A percentile compares a stretch with the other conserved stretches of the same genome.
These are phyloP conservation scores for Zeugodacus cucurbitae DNA, from an alignment of 1,140 invertebrate genomes.

Conservation along the genomic window DNA sequence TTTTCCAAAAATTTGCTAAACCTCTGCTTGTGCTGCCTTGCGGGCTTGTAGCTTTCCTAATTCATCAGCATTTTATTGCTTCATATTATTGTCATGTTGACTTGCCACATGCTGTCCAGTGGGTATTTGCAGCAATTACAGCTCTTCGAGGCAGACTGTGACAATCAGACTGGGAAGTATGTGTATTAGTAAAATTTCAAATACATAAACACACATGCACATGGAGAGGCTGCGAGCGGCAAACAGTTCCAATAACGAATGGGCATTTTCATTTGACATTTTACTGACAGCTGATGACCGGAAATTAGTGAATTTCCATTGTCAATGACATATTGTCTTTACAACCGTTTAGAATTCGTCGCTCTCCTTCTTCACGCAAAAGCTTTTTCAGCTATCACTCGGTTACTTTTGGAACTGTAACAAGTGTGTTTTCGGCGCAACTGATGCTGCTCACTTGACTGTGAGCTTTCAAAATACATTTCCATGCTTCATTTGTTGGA, in stretches of 20 bases:
- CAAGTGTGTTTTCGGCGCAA: too few species aligned
- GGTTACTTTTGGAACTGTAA: too few species aligned
- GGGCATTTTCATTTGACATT: not conserved
- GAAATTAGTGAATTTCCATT: constrained; percentile 6
- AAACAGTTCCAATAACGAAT: not conserved
- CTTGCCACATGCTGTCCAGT: not conserved
- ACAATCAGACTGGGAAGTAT: not conserved
- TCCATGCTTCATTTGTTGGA: too few species aligned
- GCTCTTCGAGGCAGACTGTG: not conserved
- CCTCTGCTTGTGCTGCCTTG: not conserved
- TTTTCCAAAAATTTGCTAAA: not conserved
- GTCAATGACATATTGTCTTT: not conserved
- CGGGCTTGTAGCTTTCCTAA: not conserved
- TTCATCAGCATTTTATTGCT: not conserved
- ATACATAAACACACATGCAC: not conserved
- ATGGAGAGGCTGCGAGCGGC: too few species aligned
- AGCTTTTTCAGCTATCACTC: too few species aligned
- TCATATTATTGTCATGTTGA: not conserved
- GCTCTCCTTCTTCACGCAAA: too few species aligned
- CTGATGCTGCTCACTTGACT: too few species aligned
- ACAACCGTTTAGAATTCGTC: too few species aligned
- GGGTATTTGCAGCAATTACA: not conserved
- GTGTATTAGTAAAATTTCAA: not conserved
- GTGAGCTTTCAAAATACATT: too few species aligned
- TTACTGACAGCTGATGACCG: not conserved